Evolutionary conservation across 2,888 invertebrate genomes (phyloP).

Genomic region (Bugula neritina): DNA sequence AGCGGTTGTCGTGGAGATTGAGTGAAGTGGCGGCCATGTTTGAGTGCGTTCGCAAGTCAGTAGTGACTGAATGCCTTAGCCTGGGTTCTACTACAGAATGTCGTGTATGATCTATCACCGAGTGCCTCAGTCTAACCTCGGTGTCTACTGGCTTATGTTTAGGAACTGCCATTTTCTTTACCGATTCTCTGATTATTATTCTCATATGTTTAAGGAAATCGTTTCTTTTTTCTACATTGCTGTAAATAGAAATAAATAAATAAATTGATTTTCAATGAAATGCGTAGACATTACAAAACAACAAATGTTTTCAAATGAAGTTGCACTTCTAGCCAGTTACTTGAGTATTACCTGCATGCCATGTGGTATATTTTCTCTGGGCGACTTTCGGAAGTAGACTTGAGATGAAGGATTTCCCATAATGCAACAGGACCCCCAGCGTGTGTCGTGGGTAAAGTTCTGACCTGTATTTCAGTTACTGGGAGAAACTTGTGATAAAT

Average conservation of each 20-base stretch:
- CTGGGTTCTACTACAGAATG: neutral
- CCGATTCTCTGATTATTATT: constrained; percentile 92
- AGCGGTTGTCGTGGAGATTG: neutral
- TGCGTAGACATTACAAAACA: no score
- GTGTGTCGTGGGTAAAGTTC: constrained; percentile 86
- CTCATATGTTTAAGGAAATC: constrained; percentile 94
- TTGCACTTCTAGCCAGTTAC: neutral
- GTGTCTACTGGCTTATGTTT: constrained; percentile 45
- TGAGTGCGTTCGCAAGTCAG: neutral
- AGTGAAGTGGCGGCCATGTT: neutral
- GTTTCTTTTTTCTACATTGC: constrained; percentile 90
- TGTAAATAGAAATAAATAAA: constrained; percentile 50
- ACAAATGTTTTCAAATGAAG: no score
- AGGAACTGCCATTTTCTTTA: constrained; percentile 92
- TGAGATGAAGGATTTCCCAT: constrained; percentile 92
- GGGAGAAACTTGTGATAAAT: constrained; percentile 64
- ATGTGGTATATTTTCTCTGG: constrained; percentile 94
- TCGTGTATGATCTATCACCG: neutral
- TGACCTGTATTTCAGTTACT: constrained; percentile 92
- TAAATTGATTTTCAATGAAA: neutral
- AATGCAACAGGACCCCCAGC: constrained; percentile 73
- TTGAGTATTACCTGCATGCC: constrained; percentile 71
- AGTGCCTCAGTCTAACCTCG: neutral
- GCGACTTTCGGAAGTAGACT: constrained; percentile 85
- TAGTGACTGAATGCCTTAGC: neutral